A percentile compares a stretch with the other conserved stretches of the same genome.
Conservation (phyloP, 2,888 invertebrate species). For the Caenorhabditis sp. region DNA sequence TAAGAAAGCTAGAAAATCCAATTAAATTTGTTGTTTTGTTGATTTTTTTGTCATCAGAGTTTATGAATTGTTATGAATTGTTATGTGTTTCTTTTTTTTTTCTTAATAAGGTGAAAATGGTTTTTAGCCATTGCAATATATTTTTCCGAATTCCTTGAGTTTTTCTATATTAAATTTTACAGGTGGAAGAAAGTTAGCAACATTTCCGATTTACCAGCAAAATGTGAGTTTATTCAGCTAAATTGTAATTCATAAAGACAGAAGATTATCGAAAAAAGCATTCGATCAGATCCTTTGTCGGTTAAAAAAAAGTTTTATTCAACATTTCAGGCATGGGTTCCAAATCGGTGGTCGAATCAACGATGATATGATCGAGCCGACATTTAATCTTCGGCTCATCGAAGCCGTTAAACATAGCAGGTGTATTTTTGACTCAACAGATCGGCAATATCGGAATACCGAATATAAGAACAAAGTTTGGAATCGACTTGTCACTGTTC, state of each 20-base stretch:
- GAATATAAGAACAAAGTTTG: conserved; percentile 62
- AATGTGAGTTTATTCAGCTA: background rate
- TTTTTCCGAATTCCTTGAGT: background rate
- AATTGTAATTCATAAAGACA: background rate
- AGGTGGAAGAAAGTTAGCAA: background rate
- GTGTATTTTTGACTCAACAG: conserved; percentile 63
- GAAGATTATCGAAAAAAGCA: background rate
- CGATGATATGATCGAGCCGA: conserved; percentile 47
- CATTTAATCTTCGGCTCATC: conserved; percentile 65
- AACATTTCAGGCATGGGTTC: background rate
- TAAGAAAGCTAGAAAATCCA: background rate
- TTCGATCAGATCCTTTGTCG: no score
- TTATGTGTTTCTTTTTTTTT: conserved; percentile 2
- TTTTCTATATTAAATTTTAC: background rate
- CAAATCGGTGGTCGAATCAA: background rate
- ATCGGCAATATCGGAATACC: conserved; percentile 61
- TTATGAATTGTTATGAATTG: conserved; percentile 6
- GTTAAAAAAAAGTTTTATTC: no score
- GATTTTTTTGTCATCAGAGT: conserved; percentile 10
- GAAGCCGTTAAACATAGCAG: conserved; percentile 61
- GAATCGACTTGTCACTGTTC: conserved; percentile 47
- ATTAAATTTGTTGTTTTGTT: background rate
- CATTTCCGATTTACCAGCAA: background rate
- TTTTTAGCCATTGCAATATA: background rate
- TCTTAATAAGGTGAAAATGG: background rate